Conservation (phyloP, 2,888 invertebrate genomes). For the Macropis europaea region DNA sequence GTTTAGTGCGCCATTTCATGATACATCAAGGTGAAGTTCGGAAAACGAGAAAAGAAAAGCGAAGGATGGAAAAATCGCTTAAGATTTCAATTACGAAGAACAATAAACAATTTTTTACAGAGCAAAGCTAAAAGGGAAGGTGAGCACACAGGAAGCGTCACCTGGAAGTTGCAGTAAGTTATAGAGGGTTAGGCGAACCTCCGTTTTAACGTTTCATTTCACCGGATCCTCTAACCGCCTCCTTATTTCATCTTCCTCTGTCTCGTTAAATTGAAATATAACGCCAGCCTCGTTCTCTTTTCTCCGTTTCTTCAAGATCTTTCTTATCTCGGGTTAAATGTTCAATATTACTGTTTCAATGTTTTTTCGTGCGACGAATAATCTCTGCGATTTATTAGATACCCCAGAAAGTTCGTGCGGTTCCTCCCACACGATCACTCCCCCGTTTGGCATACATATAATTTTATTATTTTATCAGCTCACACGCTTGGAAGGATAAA, state of each 20-base stretch:
- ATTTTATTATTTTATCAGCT: too few species aligned
- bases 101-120: too few species aligned
- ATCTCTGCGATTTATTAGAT: too few species aligned
- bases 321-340: not conserved
- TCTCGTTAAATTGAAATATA: constrained; percentile 38
- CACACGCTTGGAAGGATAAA: too few species aligned
- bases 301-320: constrained; percentile 9
- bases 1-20: too few species aligned
- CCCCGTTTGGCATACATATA: too few species aligned
- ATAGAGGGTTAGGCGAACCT: not conserved
- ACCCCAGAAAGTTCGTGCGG: too few species aligned
- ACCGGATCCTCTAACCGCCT: constrained; percentile 11
- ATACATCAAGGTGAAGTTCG: too few species aligned
- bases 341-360: not conserved
- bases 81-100: not conserved
- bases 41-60: too few species aligned
- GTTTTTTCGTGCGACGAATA: too few species aligned
- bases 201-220: constrained; percentile 31
- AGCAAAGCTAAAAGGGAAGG: not conserved
- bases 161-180: constrained; percentile 23
- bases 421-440: too few species aligned
- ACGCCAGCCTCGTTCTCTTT: constrained; percentile 6
- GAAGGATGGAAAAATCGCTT: not conserved
- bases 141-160: not conserved
- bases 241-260: constrained; percentile 31